A percentile compares a stretch with the other conserved stretches of the same genome.
These are phyloP conservation scores for Muntiacus reevesi DNA, from an alignment of 2,113 vertebrate genomes.

Conservation along the genomic window DNA sequence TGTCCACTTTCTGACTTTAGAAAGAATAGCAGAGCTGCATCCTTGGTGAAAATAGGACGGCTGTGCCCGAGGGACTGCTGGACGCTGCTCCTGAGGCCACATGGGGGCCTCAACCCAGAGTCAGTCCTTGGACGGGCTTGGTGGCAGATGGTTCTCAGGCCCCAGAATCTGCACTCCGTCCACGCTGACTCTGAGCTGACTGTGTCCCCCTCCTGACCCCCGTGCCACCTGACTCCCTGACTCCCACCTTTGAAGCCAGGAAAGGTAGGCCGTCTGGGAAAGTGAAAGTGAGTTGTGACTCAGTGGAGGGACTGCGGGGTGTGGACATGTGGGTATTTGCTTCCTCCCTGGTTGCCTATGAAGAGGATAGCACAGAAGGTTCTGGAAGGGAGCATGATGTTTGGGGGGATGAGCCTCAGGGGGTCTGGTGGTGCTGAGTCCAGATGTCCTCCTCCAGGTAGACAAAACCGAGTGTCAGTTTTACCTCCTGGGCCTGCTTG, in stretches of 20 bases:
- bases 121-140: too few relatives aligned
- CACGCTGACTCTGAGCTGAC: not conserved
- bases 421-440: too few relatives aligned
- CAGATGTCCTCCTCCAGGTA: not conserved
- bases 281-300: not conserved
- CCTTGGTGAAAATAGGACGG: not conserved
- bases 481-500: too few relatives aligned
- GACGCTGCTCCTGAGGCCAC: not conserved
- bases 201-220: not conserved
- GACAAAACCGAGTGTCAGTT: not conserved
- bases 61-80: not conserved
- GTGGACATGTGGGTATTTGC: accelerated
- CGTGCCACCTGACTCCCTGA: accelerated
- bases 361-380: not conserved
- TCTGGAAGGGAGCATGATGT: not conserved
- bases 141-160: too few relatives aligned
- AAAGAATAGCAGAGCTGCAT: not conserved
- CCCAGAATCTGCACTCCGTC: not conserved
- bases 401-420: too few relatives aligned
- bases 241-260: not conserved
- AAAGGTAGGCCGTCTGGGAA: too few relatives aligned
- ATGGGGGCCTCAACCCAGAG: not conserved
- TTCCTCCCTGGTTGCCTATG: accelerated
- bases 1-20: constrained; percentile 32
- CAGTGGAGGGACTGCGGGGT: accelerated